A percentile compares a stretch with the other conserved stretches of the same genome.
Conservation (phyloP, 2,113 vertebrate species). For the Daphoenositta chrysoptera region DNA sequence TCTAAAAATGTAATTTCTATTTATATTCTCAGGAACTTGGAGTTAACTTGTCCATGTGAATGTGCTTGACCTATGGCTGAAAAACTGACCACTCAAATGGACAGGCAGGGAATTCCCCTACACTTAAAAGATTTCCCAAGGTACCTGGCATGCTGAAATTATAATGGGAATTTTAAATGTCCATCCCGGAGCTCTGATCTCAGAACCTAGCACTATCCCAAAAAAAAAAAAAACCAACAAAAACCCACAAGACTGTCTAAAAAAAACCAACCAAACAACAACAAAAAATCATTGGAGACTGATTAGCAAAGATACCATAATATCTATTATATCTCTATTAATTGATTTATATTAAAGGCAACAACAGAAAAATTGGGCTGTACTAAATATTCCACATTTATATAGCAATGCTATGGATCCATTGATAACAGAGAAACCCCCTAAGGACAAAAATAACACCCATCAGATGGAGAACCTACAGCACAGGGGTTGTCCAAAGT, state of each 20-base stretch:
- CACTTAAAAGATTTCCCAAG: not conserved
- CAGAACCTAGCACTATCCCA: not conserved
- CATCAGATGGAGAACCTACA: not conserved
- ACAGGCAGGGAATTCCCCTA: not conserved
- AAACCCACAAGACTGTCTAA: no score
- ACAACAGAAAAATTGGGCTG: not conserved
- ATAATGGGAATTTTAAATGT: not conserved
- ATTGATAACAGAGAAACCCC: not conserved
- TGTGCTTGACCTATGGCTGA: not conserved
- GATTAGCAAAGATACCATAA: not conserved
- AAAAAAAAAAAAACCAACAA: not conserved
- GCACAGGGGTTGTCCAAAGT: not conserved
- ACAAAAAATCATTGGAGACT: not conserved
- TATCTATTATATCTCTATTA: not conserved
- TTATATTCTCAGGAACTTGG: not conserved
- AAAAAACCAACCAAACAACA: not conserved
- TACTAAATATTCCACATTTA: not conserved
- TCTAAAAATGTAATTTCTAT: not conserved
- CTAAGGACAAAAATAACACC: not conserved
- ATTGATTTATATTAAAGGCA: not conserved
- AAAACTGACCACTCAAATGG: not conserved
- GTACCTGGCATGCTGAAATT: not conserved
- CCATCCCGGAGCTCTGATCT: not conserved
- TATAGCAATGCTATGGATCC: not conserved
- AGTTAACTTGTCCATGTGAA: not conserved